phyloP scores from a whole-genome alignment of 37 sponge, comb jelly and placozoan species.

The Eunapius fragilis region DNA sequence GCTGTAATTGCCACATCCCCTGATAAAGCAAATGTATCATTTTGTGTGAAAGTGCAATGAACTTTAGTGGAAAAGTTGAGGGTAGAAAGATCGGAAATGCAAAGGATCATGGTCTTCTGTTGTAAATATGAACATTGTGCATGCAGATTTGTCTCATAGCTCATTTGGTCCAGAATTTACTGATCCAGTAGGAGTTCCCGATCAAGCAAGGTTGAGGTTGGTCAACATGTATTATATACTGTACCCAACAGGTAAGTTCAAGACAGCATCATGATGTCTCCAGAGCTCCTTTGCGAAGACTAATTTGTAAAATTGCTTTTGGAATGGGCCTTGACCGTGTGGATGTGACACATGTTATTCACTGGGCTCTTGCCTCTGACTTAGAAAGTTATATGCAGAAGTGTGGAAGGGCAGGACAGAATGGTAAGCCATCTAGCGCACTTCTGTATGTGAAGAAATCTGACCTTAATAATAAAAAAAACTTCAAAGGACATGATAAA shows the following conservation, averaged over 20 bases:
- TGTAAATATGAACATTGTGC: slow-evolving; percentile 3
- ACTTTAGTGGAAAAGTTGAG: slow-evolving; percentile 2
- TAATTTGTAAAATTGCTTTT: no score
- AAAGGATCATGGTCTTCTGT: slow-evolving; percentile 32
- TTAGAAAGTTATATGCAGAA: no score
- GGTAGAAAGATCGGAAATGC: background rate
- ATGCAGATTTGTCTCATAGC: slow-evolving; percentile 6
- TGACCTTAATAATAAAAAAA: no score
- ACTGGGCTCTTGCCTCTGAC: no score
- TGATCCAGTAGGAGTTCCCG: slow-evolving; percentile 15
- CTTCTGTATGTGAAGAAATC: no score
- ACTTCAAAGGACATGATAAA: no score
- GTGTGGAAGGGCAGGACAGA: no score
- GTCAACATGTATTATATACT: slow-evolving; percentile 23
- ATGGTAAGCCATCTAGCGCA: no score
- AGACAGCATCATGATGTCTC: no score
- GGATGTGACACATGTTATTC: no score
- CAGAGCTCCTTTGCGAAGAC: background rate
- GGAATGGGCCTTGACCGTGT: no score
- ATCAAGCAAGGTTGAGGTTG: slow-evolving; percentile 4
- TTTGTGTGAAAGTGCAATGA: background rate
- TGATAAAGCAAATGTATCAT: slow-evolving; percentile 8
- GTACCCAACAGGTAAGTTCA: background rate
- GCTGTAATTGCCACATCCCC: slow-evolving; percentile 1
- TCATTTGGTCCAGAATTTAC: background rate